Evolutionary conservation across 2,797 vertebrate genomes (phyloP), one percentile per base, ranked within the genome.

Genomic region (Acropternis orthonyx): DNA sequence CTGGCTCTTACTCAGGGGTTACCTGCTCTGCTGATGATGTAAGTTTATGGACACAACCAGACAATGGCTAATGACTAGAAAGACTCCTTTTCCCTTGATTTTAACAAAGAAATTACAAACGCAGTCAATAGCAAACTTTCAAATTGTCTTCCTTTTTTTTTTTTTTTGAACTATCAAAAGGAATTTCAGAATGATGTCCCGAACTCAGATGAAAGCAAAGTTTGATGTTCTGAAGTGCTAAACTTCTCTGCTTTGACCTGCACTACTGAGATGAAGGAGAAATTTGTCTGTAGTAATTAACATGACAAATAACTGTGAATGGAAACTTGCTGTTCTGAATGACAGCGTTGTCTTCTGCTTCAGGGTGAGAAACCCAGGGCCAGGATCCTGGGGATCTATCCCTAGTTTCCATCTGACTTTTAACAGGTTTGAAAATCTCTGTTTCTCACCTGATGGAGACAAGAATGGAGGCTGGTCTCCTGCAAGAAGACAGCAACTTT

Each of bases 201-300:
- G 41, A 68, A 76, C 4, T 7, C 49, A 97, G 90, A 85, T 89
- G 89, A 96, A 89, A 96, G 90, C 67, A 30, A 94, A 88, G 63
- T 82, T 95, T 86, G 93, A 88, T 96, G 92, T 88, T 94, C 72
- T 84, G 74, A 97, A 97, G 93, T 74, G 85, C 66, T 95, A 66
- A 83, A 94, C 96, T 97, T 94, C 79, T 87, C 88, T 1, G 65
- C 43, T 89, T 86, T 93, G 93, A 97, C 93, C 92, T 48, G 43
- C 49, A 21, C 0, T 3, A 85, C 34, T 48, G 75, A 93, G 88
- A 95, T 94, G 63, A 95, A 96, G 88, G 94, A 96, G 88, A 97
- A 82, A 87, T 94, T 90, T 93, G 74, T 69, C 89, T 94, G 81
- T 95, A 83, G 82, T 90, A 96, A 97, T 95, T 94, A 96, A 95